Percentiles rank a stretch among this genome's conserved stretches.
phyloP scores from a whole-genome alignment of 2,797 vertebrate species.

The Triplophysa bombifrons region DNA sequence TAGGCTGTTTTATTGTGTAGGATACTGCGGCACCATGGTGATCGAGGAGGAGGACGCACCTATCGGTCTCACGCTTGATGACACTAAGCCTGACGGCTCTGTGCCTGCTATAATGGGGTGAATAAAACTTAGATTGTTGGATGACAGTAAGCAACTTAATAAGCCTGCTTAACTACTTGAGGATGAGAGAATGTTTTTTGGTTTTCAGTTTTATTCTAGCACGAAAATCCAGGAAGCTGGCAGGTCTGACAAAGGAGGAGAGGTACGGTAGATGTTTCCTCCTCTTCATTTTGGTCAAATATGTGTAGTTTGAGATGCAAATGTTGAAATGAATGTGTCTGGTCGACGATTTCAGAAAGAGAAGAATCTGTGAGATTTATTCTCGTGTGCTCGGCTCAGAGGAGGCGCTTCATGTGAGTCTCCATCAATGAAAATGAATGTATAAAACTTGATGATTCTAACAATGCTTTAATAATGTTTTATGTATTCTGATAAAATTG shows the following conservation, averaged over 20 bases:
- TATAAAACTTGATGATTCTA: too few relatives aligned
- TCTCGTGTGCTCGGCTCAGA: slow-evolving; percentile 86
- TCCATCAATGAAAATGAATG: not conserved
- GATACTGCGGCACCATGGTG: slow-evolving; percentile 92
- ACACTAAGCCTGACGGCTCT: slow-evolving; percentile 92
- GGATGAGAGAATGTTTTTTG: slow-evolving; percentile 23
- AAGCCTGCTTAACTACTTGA: not conserved
- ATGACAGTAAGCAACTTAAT: not conserved
- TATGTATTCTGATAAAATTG: too few relatives aligned
- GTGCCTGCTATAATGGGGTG: slow-evolving; percentile 94
- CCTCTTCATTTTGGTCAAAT: slow-evolving; percentile 21
- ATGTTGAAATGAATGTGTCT: not conserved
- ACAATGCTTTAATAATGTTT: not conserved
- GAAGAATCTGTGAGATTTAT: slow-evolving; percentile 92
- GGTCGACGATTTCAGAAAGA: slow-evolving; percentile 75
- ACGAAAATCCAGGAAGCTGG: slow-evolving; percentile 86
- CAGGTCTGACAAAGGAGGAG: slow-evolving; percentile 86
- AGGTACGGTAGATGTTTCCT: slow-evolving; percentile 73
- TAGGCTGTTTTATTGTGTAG: slow-evolving; percentile 65
- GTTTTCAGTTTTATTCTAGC: slow-evolving; percentile 91
- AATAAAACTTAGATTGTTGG: slow-evolving; percentile 30
- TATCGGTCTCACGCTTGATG: slow-evolving; percentile 89
- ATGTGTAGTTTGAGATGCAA: not conserved
- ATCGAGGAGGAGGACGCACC: slow-evolving; percentile 93
- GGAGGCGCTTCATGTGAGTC: slow-evolving; percentile 91